phyloP scores from a whole-genome alignment of 2,888 invertebrate genomes.

The Opisthograptis luteolata region DNA sequence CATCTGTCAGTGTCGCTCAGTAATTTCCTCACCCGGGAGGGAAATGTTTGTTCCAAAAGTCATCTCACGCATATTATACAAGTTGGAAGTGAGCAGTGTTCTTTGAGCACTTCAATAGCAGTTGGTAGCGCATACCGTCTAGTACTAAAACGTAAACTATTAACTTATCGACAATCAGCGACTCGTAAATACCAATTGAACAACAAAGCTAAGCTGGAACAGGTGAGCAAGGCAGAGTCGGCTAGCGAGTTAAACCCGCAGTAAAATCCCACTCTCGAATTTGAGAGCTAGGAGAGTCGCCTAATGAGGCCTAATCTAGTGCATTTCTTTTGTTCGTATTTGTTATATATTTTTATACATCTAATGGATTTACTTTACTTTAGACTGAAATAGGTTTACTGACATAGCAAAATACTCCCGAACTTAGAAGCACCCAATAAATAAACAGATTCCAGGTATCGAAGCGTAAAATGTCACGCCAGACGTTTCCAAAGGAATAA shows the following conservation, averaged over 20 bases:
- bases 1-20: conserved; percentile 76
- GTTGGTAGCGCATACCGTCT: conserved; percentile 4
- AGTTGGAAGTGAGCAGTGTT: conserved; percentile 48
- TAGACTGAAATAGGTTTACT: conserved; percentile 15
- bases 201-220: conserved; percentile 36
- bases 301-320: too few relatives aligned
- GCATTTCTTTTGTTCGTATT: conserved; percentile 20
- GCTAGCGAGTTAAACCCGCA: conserved; percentile 33
- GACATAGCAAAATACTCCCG: conserved; percentile 19
- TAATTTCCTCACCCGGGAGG: conserved; percentile 69
- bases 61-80: conserved; percentile 62
- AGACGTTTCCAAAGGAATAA: conserved; percentile 39
- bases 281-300: conserved; percentile 26
- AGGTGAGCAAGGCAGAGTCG: conserved; percentile 37
- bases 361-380: conserved; percentile 22
- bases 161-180: conserved; percentile 24
- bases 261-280: conserved; percentile 34
- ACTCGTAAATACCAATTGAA: conserved; percentile 27
- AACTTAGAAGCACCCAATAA: conserved; percentile 29
- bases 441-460: conserved; percentile 30
- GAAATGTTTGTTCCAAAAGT: conserved; percentile 73
- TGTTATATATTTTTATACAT: neutral
- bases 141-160: conserved; percentile 22
- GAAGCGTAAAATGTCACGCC: conserved; percentile 40
- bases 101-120: conserved; percentile 32